phyloP scores from a whole-genome alignment of 1,140 invertebrate species.

The Kradibia gibbosae region DNA sequence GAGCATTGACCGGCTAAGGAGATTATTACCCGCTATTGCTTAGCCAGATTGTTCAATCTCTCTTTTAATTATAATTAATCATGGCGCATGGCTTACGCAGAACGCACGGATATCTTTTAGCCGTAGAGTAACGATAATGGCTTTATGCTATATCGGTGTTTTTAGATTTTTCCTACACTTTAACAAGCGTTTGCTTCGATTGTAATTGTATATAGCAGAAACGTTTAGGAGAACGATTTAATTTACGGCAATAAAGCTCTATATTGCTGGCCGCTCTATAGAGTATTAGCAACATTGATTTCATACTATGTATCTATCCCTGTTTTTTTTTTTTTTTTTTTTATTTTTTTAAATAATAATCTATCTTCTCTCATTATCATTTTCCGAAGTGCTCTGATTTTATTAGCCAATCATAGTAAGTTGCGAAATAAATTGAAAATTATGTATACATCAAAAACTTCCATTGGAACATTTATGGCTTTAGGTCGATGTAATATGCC shows the following conservation, averaged over 20 bases:
- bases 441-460: not conserved
- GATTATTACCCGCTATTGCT: not conserved
- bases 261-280: not conserved
- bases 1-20: not conserved
- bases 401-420: too few species aligned
- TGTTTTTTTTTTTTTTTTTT: not conserved
- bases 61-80: slow-evolving; percentile 3
- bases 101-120: not conserved
- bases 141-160: not conserved
- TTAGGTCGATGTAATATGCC: not conserved
- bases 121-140: not conserved
- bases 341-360: not conserved
- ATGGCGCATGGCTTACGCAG: not conserved
- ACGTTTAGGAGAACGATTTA: not conserved
- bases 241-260: not conserved
- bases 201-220: not conserved
- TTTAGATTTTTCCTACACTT: not conserved
- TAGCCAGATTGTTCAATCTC: not conserved
- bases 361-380: not conserved
- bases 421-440: too few species aligned
- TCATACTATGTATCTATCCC: not conserved
- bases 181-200: not conserved
- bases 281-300: not conserved
- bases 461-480: not conserved
- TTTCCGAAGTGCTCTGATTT: too few species aligned